phyloP scores from a whole-genome alignment of 1,140 invertebrate species.

The Anoplolepis gracilipes region DNA sequence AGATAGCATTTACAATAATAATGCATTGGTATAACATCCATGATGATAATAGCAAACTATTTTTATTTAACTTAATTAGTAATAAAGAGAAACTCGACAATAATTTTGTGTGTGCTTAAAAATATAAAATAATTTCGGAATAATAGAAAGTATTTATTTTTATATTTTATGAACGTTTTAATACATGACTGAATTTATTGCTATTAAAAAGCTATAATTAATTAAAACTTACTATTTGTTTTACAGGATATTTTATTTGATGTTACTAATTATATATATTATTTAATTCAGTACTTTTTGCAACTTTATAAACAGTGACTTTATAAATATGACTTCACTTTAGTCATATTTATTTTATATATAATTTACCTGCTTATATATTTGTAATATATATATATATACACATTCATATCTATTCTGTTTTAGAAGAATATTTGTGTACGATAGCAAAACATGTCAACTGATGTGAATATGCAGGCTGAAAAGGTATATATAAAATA shows the following conservation, averaged over 20 bases:
- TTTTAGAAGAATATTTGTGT: constrained; percentile 30
- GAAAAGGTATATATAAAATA: constrained; percentile 78
- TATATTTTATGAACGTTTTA: neutral
- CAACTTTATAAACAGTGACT: neutral
- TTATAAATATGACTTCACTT: neutral
- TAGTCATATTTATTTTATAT: neutral
- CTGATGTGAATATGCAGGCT: constrained; percentile 80
- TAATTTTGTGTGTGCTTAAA: neutral
- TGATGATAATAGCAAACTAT: neutral
- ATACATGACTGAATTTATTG: neutral
- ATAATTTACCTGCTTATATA: neutral
- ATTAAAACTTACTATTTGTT: neutral
- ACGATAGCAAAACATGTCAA: constrained; percentile 78
- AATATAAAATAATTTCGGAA: neutral
- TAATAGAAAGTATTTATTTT: too few species aligned
- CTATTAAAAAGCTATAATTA: neutral
- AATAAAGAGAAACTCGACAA: neutral
- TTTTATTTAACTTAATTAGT: neutral
- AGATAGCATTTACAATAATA: neutral
- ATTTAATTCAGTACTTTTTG: neutral
- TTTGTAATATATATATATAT: constrained; percentile 6
- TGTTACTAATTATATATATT: neutral
- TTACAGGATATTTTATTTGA: neutral
- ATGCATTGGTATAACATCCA: neutral
- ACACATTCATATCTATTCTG: constrained; percentile 4